A percentile compares a stretch with the other conserved stretches of the same genome.
Evolutionary conservation across 92 coral and sea anemone genomes (phyloP).

Genomic region (Palythoa grandiflora): DNA sequence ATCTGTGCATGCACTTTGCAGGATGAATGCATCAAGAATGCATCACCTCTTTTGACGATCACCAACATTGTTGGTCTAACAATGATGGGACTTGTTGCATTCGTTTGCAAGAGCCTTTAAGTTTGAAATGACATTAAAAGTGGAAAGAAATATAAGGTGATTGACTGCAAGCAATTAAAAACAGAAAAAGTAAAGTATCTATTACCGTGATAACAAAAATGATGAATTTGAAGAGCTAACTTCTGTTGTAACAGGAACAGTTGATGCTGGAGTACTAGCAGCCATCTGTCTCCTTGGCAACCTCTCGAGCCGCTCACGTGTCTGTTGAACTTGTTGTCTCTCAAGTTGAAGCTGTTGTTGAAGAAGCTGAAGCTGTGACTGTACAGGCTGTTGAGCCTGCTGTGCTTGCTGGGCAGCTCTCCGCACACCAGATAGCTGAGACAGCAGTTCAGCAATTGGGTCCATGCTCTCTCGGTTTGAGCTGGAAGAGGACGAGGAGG

Average conservation of each 20-base stretch:
- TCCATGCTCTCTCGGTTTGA: conserved; percentile 96
- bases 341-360: conserved; percentile 97
- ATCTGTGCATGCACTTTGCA: no score
- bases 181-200: conserved; percentile 14
- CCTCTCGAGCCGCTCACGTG: conserved; percentile 94
- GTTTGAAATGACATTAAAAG: no score
- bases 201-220: conserved; percentile 90
- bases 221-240: conserved; percentile 78
- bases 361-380: conserved; percentile 93
- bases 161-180: neutral
- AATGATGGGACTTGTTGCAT: no score
- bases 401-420: conserved; percentile 88
- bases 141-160: no score
- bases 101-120: no score
- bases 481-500: conserved; percentile 78
- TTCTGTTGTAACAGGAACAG: conserved; percentile 72
- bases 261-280: conserved; percentile 70
- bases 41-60: no score
- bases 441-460: conserved; percentile 95
- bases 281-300: conserved; percentile 91
- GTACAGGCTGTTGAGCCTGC: conserved; percentile 96
- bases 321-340: conserved; percentile 98
- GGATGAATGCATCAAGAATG: no score
- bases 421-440: conserved; percentile 97
- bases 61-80: no score